These are phyloP conservation scores for Malaclemys terrapin DNA, from an alignment of 2,113 vertebrate species.

Conservation along the genomic window DNA sequence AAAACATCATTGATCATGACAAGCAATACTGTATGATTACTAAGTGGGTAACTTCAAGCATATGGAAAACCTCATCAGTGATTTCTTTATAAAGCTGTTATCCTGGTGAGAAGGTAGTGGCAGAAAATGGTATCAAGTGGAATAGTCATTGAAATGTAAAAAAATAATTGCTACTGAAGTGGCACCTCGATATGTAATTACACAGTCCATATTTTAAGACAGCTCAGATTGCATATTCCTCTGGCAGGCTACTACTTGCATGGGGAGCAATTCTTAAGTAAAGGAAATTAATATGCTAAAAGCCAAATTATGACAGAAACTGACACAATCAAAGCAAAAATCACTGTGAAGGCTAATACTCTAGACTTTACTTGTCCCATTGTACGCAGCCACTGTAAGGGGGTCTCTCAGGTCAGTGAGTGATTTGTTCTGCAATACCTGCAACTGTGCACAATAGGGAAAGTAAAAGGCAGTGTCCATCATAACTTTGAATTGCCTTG, in stretches of 20 bases:
- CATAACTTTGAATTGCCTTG: slow-evolving; percentile 54
- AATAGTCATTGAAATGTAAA: slow-evolving; percentile 13
- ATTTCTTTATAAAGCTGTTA: slow-evolving; percentile 14
- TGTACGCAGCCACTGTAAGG: slow-evolving; percentile 49
- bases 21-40: slow-evolving; percentile 32
- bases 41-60: slow-evolving; percentile 57
- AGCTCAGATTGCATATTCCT: neutral
- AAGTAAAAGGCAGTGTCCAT: slow-evolving; percentile 48
- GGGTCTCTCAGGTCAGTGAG: slow-evolving; percentile 31
- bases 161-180: slow-evolving; percentile 14
- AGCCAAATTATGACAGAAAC: slow-evolving; percentile 51
- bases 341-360: slow-evolving; percentile 55
- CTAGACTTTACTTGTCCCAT: slow-evolving; percentile 60
- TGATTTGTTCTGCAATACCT: slow-evolving; percentile 57
- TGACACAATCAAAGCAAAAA: slow-evolving; percentile 54
- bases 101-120: neutral
- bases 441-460: slow-evolving; percentile 37
- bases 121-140: neutral
- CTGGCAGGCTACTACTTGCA: neutral
- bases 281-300: slow-evolving; percentile 23
- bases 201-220: slow-evolving; percentile 32
- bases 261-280: neutral
- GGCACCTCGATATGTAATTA: slow-evolving; percentile 35
- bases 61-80: slow-evolving; percentile 57
- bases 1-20: slow-evolving; percentile 70